A percentile compares a stretch with the other conserved stretches of the same genome.
Conservation (phyloP, 2,797 vertebrate species). For the Masticophis lateralis region DNA sequence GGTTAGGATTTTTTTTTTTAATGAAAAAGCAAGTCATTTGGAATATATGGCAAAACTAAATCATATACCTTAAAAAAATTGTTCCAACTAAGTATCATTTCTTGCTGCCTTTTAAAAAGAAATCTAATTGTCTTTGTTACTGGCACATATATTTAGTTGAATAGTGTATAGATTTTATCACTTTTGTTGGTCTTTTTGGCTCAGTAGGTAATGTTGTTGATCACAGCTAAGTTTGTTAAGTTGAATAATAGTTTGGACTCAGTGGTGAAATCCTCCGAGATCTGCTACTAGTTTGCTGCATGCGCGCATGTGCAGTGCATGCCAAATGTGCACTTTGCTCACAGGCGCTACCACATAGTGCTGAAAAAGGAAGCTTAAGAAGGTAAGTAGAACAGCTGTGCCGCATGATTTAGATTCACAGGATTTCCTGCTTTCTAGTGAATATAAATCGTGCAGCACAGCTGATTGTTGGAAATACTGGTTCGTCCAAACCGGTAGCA, state of each 20-base stretch:
- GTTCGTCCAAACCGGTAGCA: too few species aligned
- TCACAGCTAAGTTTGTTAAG: background rate
- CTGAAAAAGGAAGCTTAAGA: too few species aligned
- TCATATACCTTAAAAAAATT: background rate
- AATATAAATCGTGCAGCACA: too few species aligned
- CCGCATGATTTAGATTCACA: too few species aligned
- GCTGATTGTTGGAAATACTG: too few species aligned
- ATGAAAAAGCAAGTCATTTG: background rate
- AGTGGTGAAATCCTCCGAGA: too few species aligned
- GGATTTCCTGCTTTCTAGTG: too few species aligned
- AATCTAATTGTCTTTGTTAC: background rate
- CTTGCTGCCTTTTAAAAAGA: background rate
- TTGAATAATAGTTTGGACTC: background rate
- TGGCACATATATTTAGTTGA: background rate
- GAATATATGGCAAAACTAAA: background rate
- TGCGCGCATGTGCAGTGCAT: too few species aligned
- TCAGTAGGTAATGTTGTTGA: background rate
- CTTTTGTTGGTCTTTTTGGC: constrained; percentile 19
- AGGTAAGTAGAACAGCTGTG: too few species aligned
- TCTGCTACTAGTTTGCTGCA: too few species aligned
- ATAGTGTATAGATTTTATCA: background rate
- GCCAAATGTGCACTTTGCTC: too few species aligned
- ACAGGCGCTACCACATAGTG: too few species aligned
- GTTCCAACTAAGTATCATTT: background rate
- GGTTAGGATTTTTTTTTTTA: background rate